Conservation (phyloP, 2,888 invertebrate species). For the Xestoiulus laeticollis region DNA sequence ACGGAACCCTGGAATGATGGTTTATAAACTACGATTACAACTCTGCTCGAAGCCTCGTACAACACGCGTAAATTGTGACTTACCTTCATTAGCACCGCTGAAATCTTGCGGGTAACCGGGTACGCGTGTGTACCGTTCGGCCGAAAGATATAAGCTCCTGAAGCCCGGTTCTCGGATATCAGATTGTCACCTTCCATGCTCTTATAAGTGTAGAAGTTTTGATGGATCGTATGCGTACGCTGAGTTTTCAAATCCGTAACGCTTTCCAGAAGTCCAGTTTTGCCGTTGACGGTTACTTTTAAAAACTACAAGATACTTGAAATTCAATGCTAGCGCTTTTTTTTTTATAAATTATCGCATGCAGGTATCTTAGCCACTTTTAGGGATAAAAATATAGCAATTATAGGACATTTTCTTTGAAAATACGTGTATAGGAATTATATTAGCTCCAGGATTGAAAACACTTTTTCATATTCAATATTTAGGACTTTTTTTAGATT, state of each 20-base stretch:
- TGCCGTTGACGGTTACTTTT: slow-evolving; percentile 68
- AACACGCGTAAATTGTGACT: neutral
- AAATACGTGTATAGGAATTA: too few species aligned
- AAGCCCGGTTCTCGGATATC: slow-evolving; percentile 73
- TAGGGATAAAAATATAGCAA: too few species aligned
- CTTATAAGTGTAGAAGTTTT: slow-evolving; percentile 78
- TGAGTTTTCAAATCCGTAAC: slow-evolving; percentile 57
- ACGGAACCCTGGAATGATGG: slow-evolving; percentile 67
- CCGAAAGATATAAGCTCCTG: slow-evolving; percentile 70
- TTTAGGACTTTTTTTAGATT: too few species aligned
- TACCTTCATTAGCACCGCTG: neutral
- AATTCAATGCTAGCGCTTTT: too few species aligned
- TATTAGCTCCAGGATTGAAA: too few species aligned
- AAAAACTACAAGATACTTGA: too few species aligned
- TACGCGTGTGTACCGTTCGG: slow-evolving; percentile 60
- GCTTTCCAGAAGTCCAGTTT: slow-evolving; percentile 69
- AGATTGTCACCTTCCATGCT: slow-evolving; percentile 75
- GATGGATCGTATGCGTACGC: slow-evolving; percentile 64
- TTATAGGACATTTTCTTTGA: too few species aligned
- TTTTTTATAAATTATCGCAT: too few species aligned
- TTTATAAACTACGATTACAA: neutral
- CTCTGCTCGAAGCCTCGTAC: neutral
- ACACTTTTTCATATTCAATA: too few species aligned
- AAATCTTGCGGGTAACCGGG: neutral
- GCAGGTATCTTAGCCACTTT: too few species aligned